A percentile compares a stretch with the other conserved stretches of the same genome.
Evolutionary conservation across 2,113 vertebrate species (phyloP).

Genomic region (Terrapene triunguis): DNA sequence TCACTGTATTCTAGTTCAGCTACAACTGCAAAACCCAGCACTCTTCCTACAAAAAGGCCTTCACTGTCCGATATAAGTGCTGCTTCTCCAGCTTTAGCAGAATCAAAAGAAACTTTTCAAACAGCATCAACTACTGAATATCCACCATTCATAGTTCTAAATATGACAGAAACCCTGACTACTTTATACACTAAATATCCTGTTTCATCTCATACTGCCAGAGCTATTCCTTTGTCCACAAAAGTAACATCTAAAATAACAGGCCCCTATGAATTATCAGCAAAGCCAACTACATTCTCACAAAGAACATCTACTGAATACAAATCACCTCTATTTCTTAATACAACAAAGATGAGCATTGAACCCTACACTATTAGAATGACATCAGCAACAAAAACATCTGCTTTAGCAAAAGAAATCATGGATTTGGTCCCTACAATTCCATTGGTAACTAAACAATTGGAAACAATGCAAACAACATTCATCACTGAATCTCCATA

Average conservation of each 20-base stretch:
- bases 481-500: background rate
- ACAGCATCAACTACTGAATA: conserved; percentile 50
- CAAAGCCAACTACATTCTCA: conserved; percentile 13
- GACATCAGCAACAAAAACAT: background rate
- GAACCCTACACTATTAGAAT: background rate
- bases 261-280: background rate
- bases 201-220: background rate
- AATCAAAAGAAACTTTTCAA: conserved; percentile 58
- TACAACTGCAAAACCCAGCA: background rate
- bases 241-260: conserved; percentile 22
- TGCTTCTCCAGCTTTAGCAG: conserved; percentile 43
- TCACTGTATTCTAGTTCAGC: background rate
- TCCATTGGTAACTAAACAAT: conserved; percentile 5
- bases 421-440: background rate
- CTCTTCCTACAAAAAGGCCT: conserved; percentile 9
- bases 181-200: conserved; percentile 2
- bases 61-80: background rate
- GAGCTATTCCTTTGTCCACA: conserved; percentile 5
- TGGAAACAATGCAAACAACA: background rate
- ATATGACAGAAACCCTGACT: conserved; percentile 30
- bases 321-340: conserved; percentile 1
- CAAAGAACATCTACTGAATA: conserved; percentile 26
- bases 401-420: background rate
- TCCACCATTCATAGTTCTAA: background rate
- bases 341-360: conserved; percentile 21